Base-by-base conservation (phyloP, 2,888 invertebrate genomes). In the Lycophotia porphyrea region DNA sequence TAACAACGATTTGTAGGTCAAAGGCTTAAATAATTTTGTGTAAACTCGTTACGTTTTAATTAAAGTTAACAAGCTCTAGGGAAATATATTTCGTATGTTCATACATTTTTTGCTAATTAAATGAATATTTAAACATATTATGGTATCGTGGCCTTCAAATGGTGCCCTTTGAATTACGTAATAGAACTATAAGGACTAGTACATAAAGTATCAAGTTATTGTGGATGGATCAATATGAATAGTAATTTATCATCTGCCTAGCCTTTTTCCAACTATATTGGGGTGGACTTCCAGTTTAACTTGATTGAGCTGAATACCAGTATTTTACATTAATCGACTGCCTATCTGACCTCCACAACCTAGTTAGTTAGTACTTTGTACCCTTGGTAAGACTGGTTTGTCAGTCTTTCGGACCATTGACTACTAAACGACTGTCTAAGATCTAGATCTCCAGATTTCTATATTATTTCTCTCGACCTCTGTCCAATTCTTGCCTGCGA, bases 41-140 rank as follows among this genome's bases (percentile, higher is more conserved):
- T 55, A 36, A 82, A 82, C 79, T 39, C 73, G 71, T 79, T 79
- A 63, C 63, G 47, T 78, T 71, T 70, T 72, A 78, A 74, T 85
- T 72, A 76, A 84, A 81, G 64, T 65, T 49, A 69, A 76, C 65
- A 52, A 52, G 63, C 77, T 70, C 82, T 49, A 42, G 82, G 85
- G 85, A 82, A 82, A 82, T 82, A 71, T 42, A 71, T 71, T 69
- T 78, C 27, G 68, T 70, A 44, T 39, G 61, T 65, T 73, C 71
- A 63, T 66, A 61, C 0, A 34, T 67, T 71, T 72, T 74, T 84
- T 49, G 55, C 49, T 75, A 82, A 75, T 75, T 42, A 72, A 52
- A 64, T n/a, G 49, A 73, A 74, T 61, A 61, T 63, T 27, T 31
- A 61, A 18, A 66, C 47, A 55, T n/a, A n/a, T 68, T 69, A 55